phyloP scores from a whole-genome alignment of 2,113 vertebrate species.

The Alethe castanea region DNA sequence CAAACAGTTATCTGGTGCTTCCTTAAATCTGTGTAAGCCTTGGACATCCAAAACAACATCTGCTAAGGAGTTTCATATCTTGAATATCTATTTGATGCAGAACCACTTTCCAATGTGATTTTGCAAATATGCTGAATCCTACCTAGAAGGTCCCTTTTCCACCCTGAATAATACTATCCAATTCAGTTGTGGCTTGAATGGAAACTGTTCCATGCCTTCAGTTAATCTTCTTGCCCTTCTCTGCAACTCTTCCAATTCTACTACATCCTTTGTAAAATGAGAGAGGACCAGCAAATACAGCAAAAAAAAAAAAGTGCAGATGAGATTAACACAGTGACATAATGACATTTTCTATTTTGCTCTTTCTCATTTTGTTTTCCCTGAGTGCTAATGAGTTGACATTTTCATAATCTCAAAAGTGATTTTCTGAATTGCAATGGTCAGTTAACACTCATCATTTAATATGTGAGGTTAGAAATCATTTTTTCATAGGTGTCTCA shows the following conservation, averaged over 20 bases:
- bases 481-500: background rate
- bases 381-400: background rate
- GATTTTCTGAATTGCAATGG: slow-evolving; percentile 7
- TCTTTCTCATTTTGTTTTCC: slow-evolving; percentile 16
- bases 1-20: background rate
- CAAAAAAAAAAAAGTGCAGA: background rate
- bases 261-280: background rate
- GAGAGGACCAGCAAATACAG: background rate
- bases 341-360: background rate
- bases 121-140: background rate
- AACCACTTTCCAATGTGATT: background rate
- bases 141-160: background rate
- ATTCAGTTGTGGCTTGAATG: background rate
- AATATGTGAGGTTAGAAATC: background rate
- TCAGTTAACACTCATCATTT: slow-evolving; percentile 12
- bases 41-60: background rate
- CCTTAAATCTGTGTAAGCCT: background rate
- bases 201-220: background rate
- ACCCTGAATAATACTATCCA: background rate
- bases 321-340: background rate
- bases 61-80: background rate
- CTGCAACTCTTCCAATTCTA: background rate
- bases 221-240: background rate
- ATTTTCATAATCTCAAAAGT: slow-evolving; percentile 11
- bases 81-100: background rate